Conservation (phyloP, 2,888 invertebrate species). For the Imbricaverruca yamaguchii region DNA sequence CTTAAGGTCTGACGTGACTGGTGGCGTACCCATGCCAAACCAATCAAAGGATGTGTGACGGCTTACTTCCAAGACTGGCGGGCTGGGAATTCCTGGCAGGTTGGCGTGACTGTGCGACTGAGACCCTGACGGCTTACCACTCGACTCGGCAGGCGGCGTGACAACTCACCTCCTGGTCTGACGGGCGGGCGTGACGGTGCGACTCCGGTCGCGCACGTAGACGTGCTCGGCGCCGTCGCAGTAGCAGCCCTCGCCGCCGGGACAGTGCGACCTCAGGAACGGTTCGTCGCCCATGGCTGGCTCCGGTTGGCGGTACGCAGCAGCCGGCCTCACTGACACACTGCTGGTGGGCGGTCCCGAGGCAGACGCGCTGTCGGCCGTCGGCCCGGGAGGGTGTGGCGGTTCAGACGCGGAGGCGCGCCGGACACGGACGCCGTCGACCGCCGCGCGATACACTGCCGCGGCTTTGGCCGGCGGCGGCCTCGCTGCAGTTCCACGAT, state of each 20-base stretch:
- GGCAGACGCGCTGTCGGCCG: neutral
- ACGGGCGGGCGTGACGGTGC: neutral
- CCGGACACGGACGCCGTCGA: neutral
- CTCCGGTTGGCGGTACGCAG: neutral
- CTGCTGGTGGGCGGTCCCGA: neutral
- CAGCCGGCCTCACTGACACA: neutral
- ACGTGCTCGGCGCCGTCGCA: conserved; percentile 3
- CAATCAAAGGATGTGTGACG: too few relatives aligned
- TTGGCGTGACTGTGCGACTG: too few relatives aligned
- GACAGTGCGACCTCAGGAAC: conserved; percentile 9
- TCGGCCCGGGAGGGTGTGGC: neutral
- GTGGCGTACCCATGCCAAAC: too few relatives aligned
- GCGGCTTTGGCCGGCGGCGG: neutral
- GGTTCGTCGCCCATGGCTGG: neutral
- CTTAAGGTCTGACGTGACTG: too few relatives aligned
- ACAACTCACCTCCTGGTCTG: neutral
- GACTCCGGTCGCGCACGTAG: neutral
- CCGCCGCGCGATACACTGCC: neutral
- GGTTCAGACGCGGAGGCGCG: neutral
- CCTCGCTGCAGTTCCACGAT: neutral
- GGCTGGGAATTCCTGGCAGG: too few relatives aligned
- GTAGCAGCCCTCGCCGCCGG: neutral
- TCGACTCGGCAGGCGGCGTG: too few relatives aligned
- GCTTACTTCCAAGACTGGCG: too few relatives aligned
- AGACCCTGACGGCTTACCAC: too few relatives aligned